These are phyloP conservation scores for Setophaga petechia DNA, from an alignment of 2,113 vertebrate species.

Conservation along the genomic window DNA sequence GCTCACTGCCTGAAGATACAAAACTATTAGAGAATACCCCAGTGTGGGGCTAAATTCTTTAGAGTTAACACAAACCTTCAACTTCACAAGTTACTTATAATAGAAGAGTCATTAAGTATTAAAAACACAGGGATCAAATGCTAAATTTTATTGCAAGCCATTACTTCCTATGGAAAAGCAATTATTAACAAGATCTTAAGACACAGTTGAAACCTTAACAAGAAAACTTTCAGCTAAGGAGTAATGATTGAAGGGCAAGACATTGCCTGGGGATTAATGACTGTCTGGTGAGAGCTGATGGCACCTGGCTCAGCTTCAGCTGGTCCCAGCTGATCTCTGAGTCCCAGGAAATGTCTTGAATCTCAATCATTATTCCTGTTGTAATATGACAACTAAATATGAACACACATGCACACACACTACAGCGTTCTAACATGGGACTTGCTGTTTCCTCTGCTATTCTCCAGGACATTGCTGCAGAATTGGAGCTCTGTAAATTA, in stretches of 20 bases:
- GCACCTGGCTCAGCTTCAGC: conserved; percentile 35
- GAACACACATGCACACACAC: accelerated
- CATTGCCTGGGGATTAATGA: conserved; percentile 63
- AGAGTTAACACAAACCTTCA: background rate
- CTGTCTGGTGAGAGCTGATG: conserved; percentile 47
- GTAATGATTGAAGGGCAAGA: conserved; percentile 3
- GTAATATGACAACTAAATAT: background rate
- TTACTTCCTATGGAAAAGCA: background rate
- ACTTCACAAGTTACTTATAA: background rate
- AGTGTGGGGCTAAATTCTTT: background rate
- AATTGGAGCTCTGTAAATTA: conserved; percentile 12
- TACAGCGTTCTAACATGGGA: background rate
- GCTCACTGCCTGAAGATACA: background rate
- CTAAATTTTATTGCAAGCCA: background rate
- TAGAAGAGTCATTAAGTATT: background rate
- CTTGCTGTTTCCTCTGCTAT: background rate
- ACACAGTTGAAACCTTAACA: background rate
- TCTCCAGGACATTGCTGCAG: background rate
- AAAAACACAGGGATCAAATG: background rate
- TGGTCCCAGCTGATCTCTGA: conserved; percentile 22
- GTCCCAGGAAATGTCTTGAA: conserved; percentile 39
- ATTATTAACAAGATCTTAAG: conserved; percentile 22
- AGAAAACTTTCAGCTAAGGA: conserved; percentile 30
- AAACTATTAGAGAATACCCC: background rate
- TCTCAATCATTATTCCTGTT: conserved; percentile 14